These are phyloP conservation scores for Poeciliopsis presidionis DNA, from an alignment of 2,797 vertebrate species.

Conservation along the genomic window DNA sequence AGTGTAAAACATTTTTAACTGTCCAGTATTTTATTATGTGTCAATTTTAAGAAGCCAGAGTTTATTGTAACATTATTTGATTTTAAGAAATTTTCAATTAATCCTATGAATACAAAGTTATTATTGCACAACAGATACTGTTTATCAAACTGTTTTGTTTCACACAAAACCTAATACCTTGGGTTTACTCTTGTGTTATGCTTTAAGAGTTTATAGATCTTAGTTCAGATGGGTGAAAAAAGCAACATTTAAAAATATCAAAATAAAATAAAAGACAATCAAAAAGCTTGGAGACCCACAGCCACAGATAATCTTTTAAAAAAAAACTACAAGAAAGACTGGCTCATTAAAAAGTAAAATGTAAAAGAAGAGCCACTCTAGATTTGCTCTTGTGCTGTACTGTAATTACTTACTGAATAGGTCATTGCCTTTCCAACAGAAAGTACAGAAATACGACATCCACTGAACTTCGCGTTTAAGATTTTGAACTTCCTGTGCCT, in stretches of 20 bases:
- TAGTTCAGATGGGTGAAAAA: not conserved
- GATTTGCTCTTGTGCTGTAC: not conserved
- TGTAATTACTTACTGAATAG: not conserved
- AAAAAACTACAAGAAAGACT: not conserved
- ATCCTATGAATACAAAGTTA: not conserved
- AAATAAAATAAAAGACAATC: not conserved
- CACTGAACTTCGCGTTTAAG: not conserved
- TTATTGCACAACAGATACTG: not conserved
- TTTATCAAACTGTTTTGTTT: not conserved
- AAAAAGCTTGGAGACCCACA: not conserved
- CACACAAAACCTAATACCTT: not conserved
- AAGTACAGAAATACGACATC: not conserved
- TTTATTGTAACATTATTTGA: not conserved
- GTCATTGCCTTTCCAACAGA: not conserved
- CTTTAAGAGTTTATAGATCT: not conserved
- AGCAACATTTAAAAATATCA: not conserved
- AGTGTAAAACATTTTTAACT: not conserved
- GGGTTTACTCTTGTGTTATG: not conserved
- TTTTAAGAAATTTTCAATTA: not conserved
- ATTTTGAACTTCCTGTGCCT: constrained; percentile 4
- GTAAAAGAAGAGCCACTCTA: not conserved
- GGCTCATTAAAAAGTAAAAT: not conserved
- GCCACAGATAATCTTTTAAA: not conserved
- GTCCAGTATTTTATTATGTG: not conserved
- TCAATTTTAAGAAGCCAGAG: not conserved